A percentile compares a stretch with the other conserved stretches of the same genome.
phyloP scores from a whole-genome alignment of 2,888 invertebrate species.

The Mystacides longicornis region DNA sequence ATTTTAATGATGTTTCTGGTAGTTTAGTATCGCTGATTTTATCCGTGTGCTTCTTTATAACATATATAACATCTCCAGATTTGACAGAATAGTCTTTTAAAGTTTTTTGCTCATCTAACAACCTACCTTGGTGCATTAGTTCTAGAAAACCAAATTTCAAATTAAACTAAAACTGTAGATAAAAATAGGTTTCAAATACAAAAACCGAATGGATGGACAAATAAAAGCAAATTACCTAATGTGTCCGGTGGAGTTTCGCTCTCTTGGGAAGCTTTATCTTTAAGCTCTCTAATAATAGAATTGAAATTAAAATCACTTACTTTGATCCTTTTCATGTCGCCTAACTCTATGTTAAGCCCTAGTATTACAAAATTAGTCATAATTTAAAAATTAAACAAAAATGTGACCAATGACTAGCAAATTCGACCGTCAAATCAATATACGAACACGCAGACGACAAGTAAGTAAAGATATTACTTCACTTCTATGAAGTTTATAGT shows the following conservation, averaged over 20 bases:
- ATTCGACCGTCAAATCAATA: not conserved
- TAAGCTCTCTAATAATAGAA: conserved; percentile 52
- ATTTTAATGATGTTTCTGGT: not conserved
- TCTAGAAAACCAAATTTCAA: conserved; percentile 16
- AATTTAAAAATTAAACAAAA: not conserved
- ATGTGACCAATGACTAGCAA: not conserved
- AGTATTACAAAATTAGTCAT: conserved; percentile 12
- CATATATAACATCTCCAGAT: conserved; percentile 35
- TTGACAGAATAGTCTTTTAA: conserved; percentile 28
- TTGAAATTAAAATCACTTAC: conserved; percentile 44
- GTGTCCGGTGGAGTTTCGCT: conserved; percentile 49
- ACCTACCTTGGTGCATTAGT: conserved; percentile 21
- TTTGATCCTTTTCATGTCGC: conserved; percentile 10
- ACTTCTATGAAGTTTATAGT: too few relatives aligned
- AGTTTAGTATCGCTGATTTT: not conserved
- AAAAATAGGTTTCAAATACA: not conserved
- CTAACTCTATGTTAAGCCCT: conserved; percentile 14
- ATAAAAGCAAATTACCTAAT: conserved; percentile 44
- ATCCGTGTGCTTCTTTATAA: conserved; percentile 30
- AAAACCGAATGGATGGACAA: too few relatives aligned
- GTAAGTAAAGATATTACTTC: too few relatives aligned
- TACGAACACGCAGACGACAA: too few relatives aligned
- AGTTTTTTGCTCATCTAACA: conserved; percentile 19
- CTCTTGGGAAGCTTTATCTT: conserved; percentile 50
- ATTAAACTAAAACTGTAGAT: not conserved